Percentiles rank a stretch among this genome's conserved stretches.
These are phyloP conservation scores for Alentia gelatinosa DNA, from an alignment of 2,888 invertebrate species.

Conservation along the genomic window DNA sequence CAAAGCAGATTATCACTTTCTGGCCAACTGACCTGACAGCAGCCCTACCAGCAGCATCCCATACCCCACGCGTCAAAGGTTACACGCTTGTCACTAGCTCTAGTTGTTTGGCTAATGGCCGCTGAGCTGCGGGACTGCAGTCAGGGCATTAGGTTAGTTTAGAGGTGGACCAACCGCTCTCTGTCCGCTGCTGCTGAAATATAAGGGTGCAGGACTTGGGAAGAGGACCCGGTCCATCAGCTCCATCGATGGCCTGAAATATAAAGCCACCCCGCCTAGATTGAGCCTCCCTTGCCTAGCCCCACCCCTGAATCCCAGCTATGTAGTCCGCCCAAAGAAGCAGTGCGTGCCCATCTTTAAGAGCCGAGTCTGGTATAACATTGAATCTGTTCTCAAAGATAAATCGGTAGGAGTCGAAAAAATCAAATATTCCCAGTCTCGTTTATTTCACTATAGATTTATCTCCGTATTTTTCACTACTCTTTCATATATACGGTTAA, in stretches of 20 bases:
- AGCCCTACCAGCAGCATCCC: conserved; percentile 46
- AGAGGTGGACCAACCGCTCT: conserved; percentile 20
- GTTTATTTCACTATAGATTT: no score
- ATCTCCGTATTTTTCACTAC: no score
- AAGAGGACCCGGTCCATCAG: background rate
- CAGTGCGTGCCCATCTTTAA: background rate
- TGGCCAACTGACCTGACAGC: background rate
- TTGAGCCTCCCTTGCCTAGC: background rate
- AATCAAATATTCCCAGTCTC: no score
- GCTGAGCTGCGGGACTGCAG: background rate
- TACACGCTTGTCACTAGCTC: conserved; percentile 42
- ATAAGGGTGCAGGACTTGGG: background rate
- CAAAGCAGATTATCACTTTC: conserved; percentile 1
- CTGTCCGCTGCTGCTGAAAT: background rate
- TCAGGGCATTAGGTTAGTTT: conserved; percentile 41
- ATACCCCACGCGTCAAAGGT: conserved; percentile 49
- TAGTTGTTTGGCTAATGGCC: conserved; percentile 14
- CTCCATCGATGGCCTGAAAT: conserved; percentile 32
- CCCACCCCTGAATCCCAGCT: background rate
- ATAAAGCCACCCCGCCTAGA: background rate
- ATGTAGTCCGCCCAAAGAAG: background rate
- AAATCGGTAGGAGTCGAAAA: no score
- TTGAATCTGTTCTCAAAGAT: no score
- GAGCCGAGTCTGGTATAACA: no score
- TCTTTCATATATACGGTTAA: no score